Base-by-base conservation (phyloP, 2,797 vertebrate genomes). In the Clarias fuscus region DNA sequence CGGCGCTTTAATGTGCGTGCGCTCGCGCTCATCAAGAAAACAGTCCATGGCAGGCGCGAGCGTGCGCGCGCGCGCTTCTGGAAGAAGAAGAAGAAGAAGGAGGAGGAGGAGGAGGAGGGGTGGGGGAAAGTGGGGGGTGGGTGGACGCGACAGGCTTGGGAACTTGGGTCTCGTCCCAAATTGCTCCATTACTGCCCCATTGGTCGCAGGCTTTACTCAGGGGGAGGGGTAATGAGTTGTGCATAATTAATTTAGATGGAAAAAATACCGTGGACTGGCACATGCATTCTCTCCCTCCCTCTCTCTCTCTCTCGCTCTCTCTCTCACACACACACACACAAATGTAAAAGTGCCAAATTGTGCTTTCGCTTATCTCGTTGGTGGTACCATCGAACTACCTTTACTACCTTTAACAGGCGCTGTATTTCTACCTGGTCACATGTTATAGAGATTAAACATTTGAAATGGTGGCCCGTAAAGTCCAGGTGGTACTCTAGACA, bases 241-340 rank as follows among this genome's bases (percentile, higher is more conserved):
- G 67, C 85, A 86, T 86, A 68, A 86, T 86, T 86, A 82, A 83
- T 82, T 83, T 76, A 58, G 24, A 68, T 67, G 71, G 61, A 18
- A 64, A 70, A 53, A 33, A 80, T 65, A 59, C 62, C 40, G 48
- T 75, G 70, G 24, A 43, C 70, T 82, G 40, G 58, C 80, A 70
- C 64, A 40, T 68, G 65, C 65, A 27, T 10, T 13, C 48, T 53
- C 48, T 53, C 48, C 14, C 48, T 53, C 48, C 14, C 48, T 53
- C 48, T 53, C 48, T 53, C 48, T 53, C 48, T 53, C 48, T 48
- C 48, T 53, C 48, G 13, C 48, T 48, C 43, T 48, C 43, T 48
- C 43, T 10, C 43, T 8, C 24, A 7, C n/a, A 77, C 20, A 61
- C 77, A 40, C 59, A 17, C 58, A 24, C 27, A 22, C 10, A 30